Evolutionary conservation across 35 echinoderm and acorn worm species (phyloP).

Genomic region (Diadema setosum): DNA sequence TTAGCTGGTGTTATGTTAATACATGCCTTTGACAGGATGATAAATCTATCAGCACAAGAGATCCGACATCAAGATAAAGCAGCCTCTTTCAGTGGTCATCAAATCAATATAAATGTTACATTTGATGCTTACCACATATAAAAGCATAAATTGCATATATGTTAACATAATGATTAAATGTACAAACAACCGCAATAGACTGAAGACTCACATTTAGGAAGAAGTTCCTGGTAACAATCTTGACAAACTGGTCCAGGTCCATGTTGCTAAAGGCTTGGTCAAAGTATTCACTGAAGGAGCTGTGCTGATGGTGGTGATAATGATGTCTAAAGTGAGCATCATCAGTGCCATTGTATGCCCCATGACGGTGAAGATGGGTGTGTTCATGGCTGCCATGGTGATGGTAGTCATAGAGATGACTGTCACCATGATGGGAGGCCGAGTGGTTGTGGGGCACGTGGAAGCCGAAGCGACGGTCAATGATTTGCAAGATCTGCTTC

Average conservation of each 20-base stretch:
- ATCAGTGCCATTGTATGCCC: too few species aligned
- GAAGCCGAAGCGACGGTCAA: background rate
- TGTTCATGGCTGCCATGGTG: conserved; percentile 1
- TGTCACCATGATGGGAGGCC: background rate
- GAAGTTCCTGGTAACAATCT: conserved; percentile 9
- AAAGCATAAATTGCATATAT: too few species aligned
- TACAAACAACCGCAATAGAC: too few species aligned
- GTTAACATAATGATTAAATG: too few species aligned
- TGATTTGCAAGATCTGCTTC: background rate
- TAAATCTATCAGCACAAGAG: too few species aligned
- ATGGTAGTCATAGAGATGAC: background rate
- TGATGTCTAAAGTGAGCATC: too few species aligned
- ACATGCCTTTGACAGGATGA: too few species aligned
- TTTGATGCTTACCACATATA: too few species aligned
- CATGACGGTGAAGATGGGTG: background rate
- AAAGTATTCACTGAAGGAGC: background rate
- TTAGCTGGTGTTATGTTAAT: too few species aligned
- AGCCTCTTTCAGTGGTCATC: too few species aligned
- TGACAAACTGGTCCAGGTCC: background rate
- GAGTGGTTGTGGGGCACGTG: background rate
- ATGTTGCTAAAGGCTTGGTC: background rate
- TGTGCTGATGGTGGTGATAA: background rate
- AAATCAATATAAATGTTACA: too few species aligned
- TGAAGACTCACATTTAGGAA: conserved; percentile 1
- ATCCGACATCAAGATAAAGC: too few species aligned